phyloP scores from a whole-genome alignment of 1,140 invertebrate genomes.

The Cydia pomonella region DNA sequence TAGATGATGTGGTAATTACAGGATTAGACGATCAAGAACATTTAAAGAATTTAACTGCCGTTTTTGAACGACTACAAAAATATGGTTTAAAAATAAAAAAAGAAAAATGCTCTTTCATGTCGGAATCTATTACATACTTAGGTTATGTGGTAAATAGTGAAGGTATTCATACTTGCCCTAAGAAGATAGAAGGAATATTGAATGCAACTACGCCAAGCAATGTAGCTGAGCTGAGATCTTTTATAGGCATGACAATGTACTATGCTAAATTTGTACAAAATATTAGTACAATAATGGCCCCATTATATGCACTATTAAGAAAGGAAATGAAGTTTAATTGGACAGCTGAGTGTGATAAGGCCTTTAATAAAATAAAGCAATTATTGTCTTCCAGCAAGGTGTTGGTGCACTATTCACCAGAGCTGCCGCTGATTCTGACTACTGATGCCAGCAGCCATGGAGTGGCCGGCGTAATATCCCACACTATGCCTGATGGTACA shows the following conservation, averaged over 20 bases:
- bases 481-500: not conserved
- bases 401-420: conserved; percentile 26
- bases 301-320: conserved; percentile 53
- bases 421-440: too few species aligned
- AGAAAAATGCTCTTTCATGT: conserved; percentile 49
- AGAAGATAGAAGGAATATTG: conserved; percentile 17
- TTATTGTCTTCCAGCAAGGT: not conserved
- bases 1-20: conserved; percentile 28
- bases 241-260: too few species aligned
- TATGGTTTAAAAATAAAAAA: too few species aligned
- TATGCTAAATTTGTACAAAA: conserved; percentile 53
- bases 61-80: too few species aligned
- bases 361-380: conserved; percentile 23
- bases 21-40: not conserved
- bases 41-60: too few species aligned
- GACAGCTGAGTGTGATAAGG: not conserved
- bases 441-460: not conserved
- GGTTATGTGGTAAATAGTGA: conserved; percentile 56
- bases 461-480: conserved; percentile 22
- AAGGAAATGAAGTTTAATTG: conserved; percentile 35
- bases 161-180: conserved; percentile 44
- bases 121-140: conserved; percentile 45
- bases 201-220: conserved; percentile 45
- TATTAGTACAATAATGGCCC: conserved; percentile 41
- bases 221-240: conserved; percentile 50